phyloP scores from a whole-genome alignment of 2,888 invertebrate genomes.

The Drosophila eohydei region DNA sequence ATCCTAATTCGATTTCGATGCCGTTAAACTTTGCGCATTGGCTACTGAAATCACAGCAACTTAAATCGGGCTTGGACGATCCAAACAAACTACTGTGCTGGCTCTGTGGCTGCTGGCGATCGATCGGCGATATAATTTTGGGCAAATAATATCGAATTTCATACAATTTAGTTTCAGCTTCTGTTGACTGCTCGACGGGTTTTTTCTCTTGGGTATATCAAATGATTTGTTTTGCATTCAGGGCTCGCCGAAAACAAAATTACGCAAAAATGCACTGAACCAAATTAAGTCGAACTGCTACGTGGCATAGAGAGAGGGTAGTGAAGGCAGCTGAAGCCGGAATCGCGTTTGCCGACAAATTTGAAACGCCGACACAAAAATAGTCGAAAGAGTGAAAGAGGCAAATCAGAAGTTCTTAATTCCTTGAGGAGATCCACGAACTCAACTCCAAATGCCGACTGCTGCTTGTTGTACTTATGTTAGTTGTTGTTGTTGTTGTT shows the following conservation, averaged over 20 bases:
- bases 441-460: constrained; percentile 21
- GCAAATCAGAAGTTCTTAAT: constrained; percentile 66
- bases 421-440: constrained; percentile 46
- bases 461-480: constrained; percentile 27
- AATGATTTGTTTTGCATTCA: constrained; percentile 35
- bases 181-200: constrained; percentile 62
- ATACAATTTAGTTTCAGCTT: constrained; percentile 59
- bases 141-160: constrained; percentile 69
- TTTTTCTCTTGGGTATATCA: constrained; percentile 30
- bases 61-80: constrained; percentile 17
- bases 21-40: constrained; percentile 46
- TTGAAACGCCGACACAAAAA: constrained; percentile 66
- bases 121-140: constrained; percentile 15
- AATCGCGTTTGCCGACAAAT: constrained; percentile 61
- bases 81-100: constrained; percentile 48
- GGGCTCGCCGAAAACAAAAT: constrained; percentile 19
- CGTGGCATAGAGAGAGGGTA: constrained; percentile 11
- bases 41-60: constrained; percentile 30
- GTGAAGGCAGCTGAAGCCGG: constrained; percentile 9
- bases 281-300: constrained; percentile 66
- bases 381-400: constrained; percentile 61
- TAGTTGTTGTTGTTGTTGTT: constrained; percentile 36
- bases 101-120: constrained; percentile 11
- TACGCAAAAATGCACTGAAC: constrained; percentile 62
- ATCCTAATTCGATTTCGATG: constrained; percentile 4